Evolutionary conservation across 2,113 vertebrate species (phyloP), one percentile per base, ranked within the genome.

Genomic region (Lepisosteus oculatus): DNA sequence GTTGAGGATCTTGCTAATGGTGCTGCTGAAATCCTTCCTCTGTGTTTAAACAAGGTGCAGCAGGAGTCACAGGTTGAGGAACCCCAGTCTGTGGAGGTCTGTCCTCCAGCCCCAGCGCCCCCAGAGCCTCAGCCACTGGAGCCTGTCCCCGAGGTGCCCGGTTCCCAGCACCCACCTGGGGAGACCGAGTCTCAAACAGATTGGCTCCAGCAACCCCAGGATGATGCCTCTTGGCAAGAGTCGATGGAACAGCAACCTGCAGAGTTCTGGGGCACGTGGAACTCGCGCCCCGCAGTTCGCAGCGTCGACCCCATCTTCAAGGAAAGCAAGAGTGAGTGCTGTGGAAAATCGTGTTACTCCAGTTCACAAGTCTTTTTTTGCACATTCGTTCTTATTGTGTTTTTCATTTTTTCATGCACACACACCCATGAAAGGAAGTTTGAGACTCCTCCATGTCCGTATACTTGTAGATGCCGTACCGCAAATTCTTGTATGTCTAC

Each of bases 321-420:
- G 78, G 88, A 93, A 73, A 93, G 90, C 79, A 92, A 88, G 82
- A 93, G 91, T 93, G 79, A 42, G 88, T 75, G 4, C 4, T 11
- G 9, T 6, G 5, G 47, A 51, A 51, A 51, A 29, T 29, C 29
- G 29, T 29, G 29, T 29, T 29, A 29, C 29, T 29, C 29, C 29
- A 29, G 29, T 29, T 29, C 29, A 29, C 29, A 2, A 29, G 29
- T 29, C 29, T 29, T 29, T 29, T 29, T 29, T 29, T 29, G 29
- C 29, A 29, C 29, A 29, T 29, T 29, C 29, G 2, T 29, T 29
- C 29, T 29, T 29, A 29, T 29, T 29, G 29, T 29, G 29, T 29
- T 29, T 29, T 29, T 29, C 29, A 29, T 1, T 29, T 29, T 29
- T 29, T 29, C 29, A 29, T 29, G 29, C 29, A 29, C 29, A 29